These are phyloP conservation scores for Aurelia sp. DNA, from an alignment of 30 jellyfish, hydroid and myxozoan genomes.

Conservation along the genomic window DNA sequence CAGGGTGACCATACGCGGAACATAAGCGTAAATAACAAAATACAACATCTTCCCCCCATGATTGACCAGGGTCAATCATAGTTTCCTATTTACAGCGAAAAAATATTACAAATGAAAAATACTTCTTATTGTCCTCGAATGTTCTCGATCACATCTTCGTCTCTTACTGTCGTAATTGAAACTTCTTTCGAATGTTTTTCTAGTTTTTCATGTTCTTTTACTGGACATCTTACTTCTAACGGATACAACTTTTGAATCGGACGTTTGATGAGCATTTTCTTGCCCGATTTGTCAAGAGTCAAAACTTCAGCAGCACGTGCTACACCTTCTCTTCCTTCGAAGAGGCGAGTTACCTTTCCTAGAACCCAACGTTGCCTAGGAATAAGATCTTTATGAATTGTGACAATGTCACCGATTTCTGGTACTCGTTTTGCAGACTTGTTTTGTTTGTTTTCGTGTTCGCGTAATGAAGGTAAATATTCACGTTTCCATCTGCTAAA, in stretches of 20 bases:
- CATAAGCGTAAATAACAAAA: neutral
- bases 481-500: slow-evolving; percentile 8
- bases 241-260: slow-evolving; percentile 10
- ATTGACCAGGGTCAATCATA: neutral
- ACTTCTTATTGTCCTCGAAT: neutral
- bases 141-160: neutral
- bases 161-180: neutral
- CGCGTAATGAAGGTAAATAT: neutral
- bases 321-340: slow-evolving; percentile 27
- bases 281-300: neutral
- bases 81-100: neutral
- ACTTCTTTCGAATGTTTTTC: neutral
- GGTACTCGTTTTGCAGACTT: neutral
- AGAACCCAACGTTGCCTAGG: slow-evolving; percentile 2
- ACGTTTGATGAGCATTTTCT: neutral
- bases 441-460: neutral
- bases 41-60: slow-evolving; percentile 4
- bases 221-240: neutral
- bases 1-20: neutral
- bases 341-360: slow-evolving; percentile 8
- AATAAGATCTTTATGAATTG: neutral
- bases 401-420: slow-evolving; percentile 26
- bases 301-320: neutral
- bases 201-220: neutral
- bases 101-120: neutral